A percentile compares a stretch with the other conserved stretches of the same genome.
Evolutionary conservation across 2,888 invertebrate genomes (phyloP).

Genomic region (Cancer borealis): DNA sequence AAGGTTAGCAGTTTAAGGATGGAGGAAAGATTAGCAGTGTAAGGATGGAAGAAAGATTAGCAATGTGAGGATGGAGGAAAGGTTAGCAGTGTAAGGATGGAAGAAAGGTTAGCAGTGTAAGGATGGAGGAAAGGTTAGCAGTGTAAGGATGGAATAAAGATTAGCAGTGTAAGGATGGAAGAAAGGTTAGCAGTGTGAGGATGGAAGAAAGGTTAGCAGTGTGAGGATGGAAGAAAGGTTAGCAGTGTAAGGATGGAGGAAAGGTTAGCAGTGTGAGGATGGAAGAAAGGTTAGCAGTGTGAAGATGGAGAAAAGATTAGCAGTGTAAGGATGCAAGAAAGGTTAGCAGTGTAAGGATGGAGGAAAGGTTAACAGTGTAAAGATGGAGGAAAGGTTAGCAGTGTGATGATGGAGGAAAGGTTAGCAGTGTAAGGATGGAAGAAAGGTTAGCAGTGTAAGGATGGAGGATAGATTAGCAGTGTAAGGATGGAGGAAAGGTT

Average conservation of each 20-base stretch:
- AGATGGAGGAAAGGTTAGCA: not conserved
- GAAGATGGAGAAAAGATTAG: too few relatives aligned
- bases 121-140: not conserved
- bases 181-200: too few relatives aligned
- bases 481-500: not conserved
- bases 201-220: too few relatives aligned
- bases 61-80: not conserved
- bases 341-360: too few relatives aligned
- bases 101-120: not conserved
- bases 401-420: not conserved
- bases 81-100: too few relatives aligned
- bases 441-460: not conserved
- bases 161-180: not conserved
- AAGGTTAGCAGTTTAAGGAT: not conserved
- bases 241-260: not conserved
- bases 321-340: not conserved
- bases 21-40: not conserved
- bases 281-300: constrained; percentile 34
- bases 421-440: too few relatives aligned
- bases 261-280: not conserved
- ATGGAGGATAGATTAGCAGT: not conserved
- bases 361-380: too few relatives aligned
- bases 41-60: not conserved
- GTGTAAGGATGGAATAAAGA: not conserved
- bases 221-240: not conserved